Evolutionary conservation across 2,888 invertebrate species (phyloP).

Genomic region (Teleiodes luculella): DNA sequence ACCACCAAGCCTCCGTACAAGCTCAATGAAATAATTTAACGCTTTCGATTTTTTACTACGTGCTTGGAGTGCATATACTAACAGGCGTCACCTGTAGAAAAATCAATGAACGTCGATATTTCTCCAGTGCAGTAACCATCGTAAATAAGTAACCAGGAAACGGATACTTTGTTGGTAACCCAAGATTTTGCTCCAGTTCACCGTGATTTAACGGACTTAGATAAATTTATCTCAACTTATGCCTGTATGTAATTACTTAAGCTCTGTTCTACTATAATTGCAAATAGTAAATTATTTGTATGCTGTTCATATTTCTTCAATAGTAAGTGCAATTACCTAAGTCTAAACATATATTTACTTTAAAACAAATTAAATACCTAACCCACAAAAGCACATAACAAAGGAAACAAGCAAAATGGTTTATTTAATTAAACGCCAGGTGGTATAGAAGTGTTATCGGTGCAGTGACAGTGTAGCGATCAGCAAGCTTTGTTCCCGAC

Average conservation of each 20-base stretch:
- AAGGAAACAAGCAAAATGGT: slow-evolving; percentile 12
- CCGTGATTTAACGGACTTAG: not conserved
- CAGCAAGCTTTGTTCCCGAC: slow-evolving; percentile 38
- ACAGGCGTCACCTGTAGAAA: too few relatives aligned
- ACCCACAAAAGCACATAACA: not conserved
- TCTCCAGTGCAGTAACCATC: slow-evolving; percentile 30
- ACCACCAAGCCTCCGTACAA: too few relatives aligned
- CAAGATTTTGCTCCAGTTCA: slow-evolving; percentile 5
- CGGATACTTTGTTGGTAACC: slow-evolving; percentile 1
- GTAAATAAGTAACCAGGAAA: slow-evolving; percentile 26
- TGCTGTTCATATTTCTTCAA: too few relatives aligned
- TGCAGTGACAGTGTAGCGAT: slow-evolving; percentile 51
- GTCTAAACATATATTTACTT: not conserved
- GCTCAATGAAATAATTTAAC: too few relatives aligned
- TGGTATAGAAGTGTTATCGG: slow-evolving; percentile 43
- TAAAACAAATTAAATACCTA: not conserved
- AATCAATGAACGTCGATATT: slow-evolving; percentile 32
- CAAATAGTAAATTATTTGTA: too few relatives aligned
- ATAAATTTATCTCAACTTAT: not conserved
- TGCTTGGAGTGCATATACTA: too few relatives aligned
- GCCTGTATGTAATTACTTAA: not conserved
- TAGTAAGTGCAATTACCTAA: not conserved
- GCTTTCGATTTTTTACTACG: too few relatives aligned
- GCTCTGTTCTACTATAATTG: slow-evolving; percentile 1
- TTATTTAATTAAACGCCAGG: slow-evolving; percentile 31